These are phyloP conservation scores for Hoplias malabaricus DNA, from an alignment of 2,113 vertebrate genomes.

Conservation along the genomic window DNA sequence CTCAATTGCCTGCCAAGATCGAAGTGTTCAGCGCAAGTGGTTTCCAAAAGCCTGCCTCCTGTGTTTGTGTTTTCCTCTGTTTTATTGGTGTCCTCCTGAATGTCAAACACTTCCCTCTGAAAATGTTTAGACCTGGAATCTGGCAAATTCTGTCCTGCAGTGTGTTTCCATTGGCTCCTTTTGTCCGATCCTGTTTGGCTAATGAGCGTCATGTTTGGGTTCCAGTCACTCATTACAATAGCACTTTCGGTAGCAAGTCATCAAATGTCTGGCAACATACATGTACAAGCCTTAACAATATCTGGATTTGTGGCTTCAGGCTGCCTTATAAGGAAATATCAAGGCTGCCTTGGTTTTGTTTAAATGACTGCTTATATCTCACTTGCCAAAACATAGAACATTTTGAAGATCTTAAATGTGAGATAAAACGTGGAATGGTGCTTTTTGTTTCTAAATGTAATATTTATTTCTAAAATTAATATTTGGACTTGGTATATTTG, in stretches of 20 bases:
- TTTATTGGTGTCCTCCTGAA: conserved; percentile 39
- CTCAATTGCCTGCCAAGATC: not conserved
- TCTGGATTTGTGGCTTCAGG: not conserved
- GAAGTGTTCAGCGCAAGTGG: not conserved
- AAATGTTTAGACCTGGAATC: conserved; percentile 26
- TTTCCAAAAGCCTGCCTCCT: conserved; percentile 22
- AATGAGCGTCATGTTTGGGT: conserved; percentile 10
- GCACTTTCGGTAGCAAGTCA: conserved; percentile 43
- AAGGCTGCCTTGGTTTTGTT: not conserved
- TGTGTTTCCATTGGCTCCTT: conserved; percentile 40
- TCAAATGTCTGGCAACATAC: conserved; percentile 37
- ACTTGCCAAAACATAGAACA: not conserved
- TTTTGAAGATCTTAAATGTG: not conserved
- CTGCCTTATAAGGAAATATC: conserved; percentile 41
- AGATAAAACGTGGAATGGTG: not conserved
- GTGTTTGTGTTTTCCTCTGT: conserved; percentile 34
- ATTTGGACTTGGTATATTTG: too few species aligned
- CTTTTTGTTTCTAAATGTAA: too few species aligned
- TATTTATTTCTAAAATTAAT: too few species aligned
- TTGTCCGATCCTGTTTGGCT: conserved; percentile 12
- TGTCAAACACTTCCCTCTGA: conserved; percentile 46
- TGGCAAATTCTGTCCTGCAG: conserved; percentile 27
- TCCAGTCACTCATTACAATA: conserved; percentile 42
- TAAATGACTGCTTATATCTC: not conserved
- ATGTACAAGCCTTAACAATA: not conserved